Evolutionary conservation across 1,140 invertebrate species (phyloP), one percentile per base, ranked within the genome.

Genomic region (Eumaeus atala): DNA sequence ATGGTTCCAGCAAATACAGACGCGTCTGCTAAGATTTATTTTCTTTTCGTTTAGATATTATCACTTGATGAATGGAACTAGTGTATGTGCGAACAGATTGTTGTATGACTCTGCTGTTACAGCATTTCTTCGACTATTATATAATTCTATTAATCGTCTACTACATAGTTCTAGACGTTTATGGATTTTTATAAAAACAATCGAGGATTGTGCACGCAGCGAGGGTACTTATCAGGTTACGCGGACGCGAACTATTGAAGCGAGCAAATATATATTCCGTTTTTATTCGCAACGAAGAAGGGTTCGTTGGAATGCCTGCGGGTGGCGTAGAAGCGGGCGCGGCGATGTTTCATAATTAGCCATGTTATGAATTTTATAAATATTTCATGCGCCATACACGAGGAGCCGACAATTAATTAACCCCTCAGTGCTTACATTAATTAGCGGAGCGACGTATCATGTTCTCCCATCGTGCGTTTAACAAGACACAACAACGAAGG

Each of bases 321-420:
- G 82, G 82, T 83, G 79, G 82, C 73, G 70, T 64, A 70, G 66
- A 61, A 64, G 38, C 62, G 63, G 59, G 62, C 72, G 69, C 67
- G 68, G 64, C 67, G 65, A 77, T 71, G 70, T 64, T 75, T 79
- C 74, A 80, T 80, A 81, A 79, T 84, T 83, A 83, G 76, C 67
- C 64, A 59, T 74, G 82, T 84, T 86, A 86, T 86, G 78, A 86
- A 79, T 83, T 79, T 67, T 76, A 85, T 86, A 77, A 83, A 86
- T 86, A 77, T 82, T 84, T 86, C 74, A 84, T 86, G 76, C 66
- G 58, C 61, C 55, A 66, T 72, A 67, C 71, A 70, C 64, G 71
- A 70, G 40, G 65, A 72, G 72, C 68, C 74, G 75, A 77, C 77
- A 84, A 86, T 86, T 86, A 86, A 83, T 84, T 80, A 83, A 73